phyloP scores from a whole-genome alignment of 1,140 invertebrate species.

The Hylaeus anthracinus region DNA sequence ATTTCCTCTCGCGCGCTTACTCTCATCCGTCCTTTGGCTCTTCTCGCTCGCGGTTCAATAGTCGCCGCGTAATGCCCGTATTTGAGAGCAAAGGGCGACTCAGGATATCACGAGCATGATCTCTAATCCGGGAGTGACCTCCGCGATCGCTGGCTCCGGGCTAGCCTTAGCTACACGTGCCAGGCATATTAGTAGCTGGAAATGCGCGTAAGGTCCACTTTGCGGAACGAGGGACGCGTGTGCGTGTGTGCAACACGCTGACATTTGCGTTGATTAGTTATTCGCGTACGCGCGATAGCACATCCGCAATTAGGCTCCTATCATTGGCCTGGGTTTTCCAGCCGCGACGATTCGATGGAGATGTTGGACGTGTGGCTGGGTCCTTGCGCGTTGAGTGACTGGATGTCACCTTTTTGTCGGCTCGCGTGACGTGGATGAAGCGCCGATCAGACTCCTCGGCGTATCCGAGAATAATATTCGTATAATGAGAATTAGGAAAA shows the following conservation, averaged over 20 bases:
- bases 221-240: not conserved
- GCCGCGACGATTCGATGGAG: not conserved
- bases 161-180: conserved; percentile 31
- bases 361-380: too few species aligned
- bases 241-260: conserved; percentile 22
- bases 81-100: conserved; percentile 4
- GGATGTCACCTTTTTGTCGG: too few species aligned
- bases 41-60: not conserved
- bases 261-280: conserved; percentile 53
- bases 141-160: not conserved
- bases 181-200: conserved; percentile 25
- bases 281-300: conserved; percentile 23
- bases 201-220: conserved; percentile 7
- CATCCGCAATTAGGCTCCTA: conserved; percentile 38
- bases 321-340: conserved; percentile 16
- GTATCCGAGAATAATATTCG: too few species aligned
- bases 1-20: too few species aligned
- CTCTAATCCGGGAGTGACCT: conserved; percentile 19
- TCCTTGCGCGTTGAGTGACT: not conserved
- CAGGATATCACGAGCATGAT: not conserved
- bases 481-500: too few species aligned
- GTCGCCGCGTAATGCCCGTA: not conserved
- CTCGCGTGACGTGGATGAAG: too few species aligned
- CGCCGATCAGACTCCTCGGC: too few species aligned
- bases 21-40: not conserved